Conservation (phyloP, 2,797 vertebrate species). For the Acropternis orthonyx region DNA sequence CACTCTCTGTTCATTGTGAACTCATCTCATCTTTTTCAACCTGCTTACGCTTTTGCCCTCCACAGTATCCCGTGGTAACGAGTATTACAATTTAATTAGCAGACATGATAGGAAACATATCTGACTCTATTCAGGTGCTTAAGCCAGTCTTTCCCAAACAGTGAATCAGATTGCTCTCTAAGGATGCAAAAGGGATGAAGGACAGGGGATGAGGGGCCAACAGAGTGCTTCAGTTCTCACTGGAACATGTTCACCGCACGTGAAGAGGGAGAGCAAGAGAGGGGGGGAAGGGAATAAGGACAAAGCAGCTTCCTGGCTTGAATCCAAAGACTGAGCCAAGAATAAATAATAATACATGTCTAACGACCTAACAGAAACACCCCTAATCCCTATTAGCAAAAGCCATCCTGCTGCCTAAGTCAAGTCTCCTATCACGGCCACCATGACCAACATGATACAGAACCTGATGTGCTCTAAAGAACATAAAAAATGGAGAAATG, state of each 20-base stretch:
- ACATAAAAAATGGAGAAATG: neutral
- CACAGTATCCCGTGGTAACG: conserved; percentile 2
- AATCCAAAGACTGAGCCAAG: neutral
- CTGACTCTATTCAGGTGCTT: conserved; percentile 8
- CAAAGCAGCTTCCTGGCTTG: conserved; percentile 5
- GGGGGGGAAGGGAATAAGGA: neutral
- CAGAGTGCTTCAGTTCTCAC: conserved; percentile 14
- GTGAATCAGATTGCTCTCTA: neutral
- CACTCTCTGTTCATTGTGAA: neutral
- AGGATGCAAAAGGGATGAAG: neutral
- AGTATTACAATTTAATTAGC: conserved; percentile 35
- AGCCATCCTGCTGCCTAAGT: neutral
- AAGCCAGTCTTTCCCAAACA: neutral
- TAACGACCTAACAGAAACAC: neutral
- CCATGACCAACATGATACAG: neutral
- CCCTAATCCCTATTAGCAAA: neutral
- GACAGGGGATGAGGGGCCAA: neutral
- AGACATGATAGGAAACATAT: neutral
- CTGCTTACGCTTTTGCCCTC: neutral
- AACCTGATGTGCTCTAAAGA: neutral
- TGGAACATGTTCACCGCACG: neutral
- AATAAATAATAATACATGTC: neutral
- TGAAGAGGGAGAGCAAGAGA: neutral
- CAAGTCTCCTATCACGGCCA: neutral
- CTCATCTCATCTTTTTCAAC: neutral